These are phyloP conservation scores for Athalia circularis DNA, from an alignment of 2,888 invertebrate genomes.

Conservation along the genomic window DNA sequence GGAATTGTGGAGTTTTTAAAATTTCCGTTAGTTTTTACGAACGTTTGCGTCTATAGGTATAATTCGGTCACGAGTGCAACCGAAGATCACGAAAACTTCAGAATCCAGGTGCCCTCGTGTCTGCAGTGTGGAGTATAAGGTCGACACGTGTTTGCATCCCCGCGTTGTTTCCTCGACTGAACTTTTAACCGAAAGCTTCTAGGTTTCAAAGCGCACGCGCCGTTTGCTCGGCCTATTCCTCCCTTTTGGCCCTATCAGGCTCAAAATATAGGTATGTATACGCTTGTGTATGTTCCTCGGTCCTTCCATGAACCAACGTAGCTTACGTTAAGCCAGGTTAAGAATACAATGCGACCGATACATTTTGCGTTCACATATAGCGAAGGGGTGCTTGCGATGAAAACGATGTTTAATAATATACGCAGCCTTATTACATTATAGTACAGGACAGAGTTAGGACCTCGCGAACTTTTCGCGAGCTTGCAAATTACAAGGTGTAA, in stretches of 20 bases:
- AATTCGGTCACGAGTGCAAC: not conserved
- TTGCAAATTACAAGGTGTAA: not conserved
- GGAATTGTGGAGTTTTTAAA: too few species aligned
- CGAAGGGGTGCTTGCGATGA: not conserved
- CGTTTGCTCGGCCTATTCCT: conserved; percentile 20
- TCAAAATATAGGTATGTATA: not conserved
- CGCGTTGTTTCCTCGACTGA: conserved; percentile 40
- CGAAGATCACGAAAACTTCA: not conserved
- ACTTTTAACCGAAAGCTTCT: conserved; percentile 32
- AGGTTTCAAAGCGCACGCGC: conserved; percentile 35
- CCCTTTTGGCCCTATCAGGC: conserved; percentile 23
- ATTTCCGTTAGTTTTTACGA: too few species aligned
- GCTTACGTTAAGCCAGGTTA: conserved; percentile 53
- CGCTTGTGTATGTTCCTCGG: conserved; percentile 8
- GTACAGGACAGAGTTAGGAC: too few species aligned
- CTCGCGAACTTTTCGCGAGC: not conserved
- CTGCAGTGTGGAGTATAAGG: not conserved
- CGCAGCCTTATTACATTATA: too few species aligned
- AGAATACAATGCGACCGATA: conserved; percentile 39
- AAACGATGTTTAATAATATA: conserved; percentile 1
- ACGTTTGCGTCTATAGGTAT: too few species aligned
- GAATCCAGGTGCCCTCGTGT: conserved; percentile 25
- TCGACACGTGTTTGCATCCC: conserved; percentile 37
- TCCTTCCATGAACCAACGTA: conserved; percentile 48
- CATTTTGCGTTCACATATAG: not conserved